These are phyloP conservation scores for Scaptodrosophila lebanonensis DNA, from an alignment of 1,140 invertebrate genomes.

Conservation along the genomic window DNA sequence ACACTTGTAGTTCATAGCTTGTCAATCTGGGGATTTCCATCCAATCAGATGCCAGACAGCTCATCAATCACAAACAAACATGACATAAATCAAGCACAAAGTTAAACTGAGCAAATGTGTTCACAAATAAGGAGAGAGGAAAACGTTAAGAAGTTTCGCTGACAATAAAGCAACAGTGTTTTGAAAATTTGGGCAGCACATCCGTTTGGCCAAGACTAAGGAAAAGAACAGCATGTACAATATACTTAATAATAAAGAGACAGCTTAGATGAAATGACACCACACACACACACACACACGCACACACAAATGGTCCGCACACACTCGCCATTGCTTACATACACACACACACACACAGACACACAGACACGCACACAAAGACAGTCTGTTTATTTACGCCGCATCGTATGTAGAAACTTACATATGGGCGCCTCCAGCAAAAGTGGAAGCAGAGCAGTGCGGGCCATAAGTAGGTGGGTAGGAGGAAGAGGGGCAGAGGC, in stretches of 20 bases:
- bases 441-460: too few relatives aligned
- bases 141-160: too few relatives aligned
- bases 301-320: too few relatives aligned
- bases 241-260: constrained; percentile 36
- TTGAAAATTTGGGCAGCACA: too few relatives aligned
- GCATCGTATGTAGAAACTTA: constrained; percentile 76
- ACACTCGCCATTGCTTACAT: too few relatives aligned
- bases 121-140: too few relatives aligned
- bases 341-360: constrained; percentile 5
- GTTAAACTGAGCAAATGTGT: too few relatives aligned
- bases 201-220: too few relatives aligned
- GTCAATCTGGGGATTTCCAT: neutral
- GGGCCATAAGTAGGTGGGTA: constrained; percentile 21
- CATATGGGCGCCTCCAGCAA: constrained; percentile 59
- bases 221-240: too few relatives aligned
- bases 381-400: constrained; percentile 75
- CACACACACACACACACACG: too few relatives aligned
- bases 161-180: too few relatives aligned
- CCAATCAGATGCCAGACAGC: constrained; percentile 18
- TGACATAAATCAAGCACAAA: constrained; percentile 64
- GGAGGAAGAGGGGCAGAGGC: neutral
- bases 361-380: constrained; percentile 35
- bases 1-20: constrained; percentile 19
- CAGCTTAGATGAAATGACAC: too few relatives aligned
- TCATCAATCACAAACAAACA: constrained; percentile 62